Conservation (phyloP, 2,797 vertebrate genomes). For the Sebastes jordani region DNA sequence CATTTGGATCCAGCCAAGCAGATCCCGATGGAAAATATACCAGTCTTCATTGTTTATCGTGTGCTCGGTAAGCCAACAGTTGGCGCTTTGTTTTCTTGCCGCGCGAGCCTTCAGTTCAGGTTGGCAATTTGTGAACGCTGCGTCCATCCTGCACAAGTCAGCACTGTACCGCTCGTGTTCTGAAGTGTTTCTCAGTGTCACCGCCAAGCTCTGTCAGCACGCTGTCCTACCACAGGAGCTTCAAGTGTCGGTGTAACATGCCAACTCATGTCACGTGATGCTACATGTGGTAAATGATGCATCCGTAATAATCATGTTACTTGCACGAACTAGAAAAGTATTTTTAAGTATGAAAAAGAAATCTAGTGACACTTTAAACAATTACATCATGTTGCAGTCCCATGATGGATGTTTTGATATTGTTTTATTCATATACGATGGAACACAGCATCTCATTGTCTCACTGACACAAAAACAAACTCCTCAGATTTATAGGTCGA, state of each 20-base stretch:
- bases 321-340: neutral
- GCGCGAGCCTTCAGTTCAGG: constrained; percentile 48
- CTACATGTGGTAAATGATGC: neutral
- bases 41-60: constrained; percentile 17
- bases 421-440: neutral
- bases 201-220: neutral
- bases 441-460: constrained; percentile 16
- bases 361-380: neutral
- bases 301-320: neutral
- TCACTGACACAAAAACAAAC: constrained; percentile 16
- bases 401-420: neutral
- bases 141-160: constrained; percentile 27
- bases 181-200: constrained; percentile 8
- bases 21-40: constrained; percentile 18
- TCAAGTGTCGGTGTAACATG: neutral
- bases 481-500: constrained; percentile 4
- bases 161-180: neutral
- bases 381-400: neutral
- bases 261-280: neutral
- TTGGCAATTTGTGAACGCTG: constrained; percentile 27
- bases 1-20: constrained; percentile 11
- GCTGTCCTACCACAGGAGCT: neutral
- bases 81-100: constrained; percentile 37
- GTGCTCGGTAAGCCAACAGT: constrained; percentile 22
- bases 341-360: neutral